phyloP scores from a whole-genome alignment of 2,888 invertebrate species.

The Drosophila monieri region DNA sequence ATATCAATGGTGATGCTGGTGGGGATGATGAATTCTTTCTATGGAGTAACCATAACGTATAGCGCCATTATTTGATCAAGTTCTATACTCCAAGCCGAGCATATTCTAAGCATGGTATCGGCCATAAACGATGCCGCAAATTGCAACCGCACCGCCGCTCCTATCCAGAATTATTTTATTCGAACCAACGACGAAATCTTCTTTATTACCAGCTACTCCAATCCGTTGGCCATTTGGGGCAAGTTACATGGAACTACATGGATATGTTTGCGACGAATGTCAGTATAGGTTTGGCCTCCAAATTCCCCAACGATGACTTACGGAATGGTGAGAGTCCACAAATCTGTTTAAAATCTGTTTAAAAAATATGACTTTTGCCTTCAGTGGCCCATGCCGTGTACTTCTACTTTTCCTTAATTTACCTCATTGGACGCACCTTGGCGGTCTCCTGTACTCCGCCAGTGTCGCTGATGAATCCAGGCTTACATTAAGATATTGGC shows the following conservation, averaged over 20 bases:
- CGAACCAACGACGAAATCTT: conserved; percentile 76
- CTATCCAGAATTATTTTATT: conserved; percentile 78
- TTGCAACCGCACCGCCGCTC: conserved; percentile 79
- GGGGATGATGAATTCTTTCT: conserved; percentile 84
- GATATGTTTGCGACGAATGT: conserved; percentile 90
- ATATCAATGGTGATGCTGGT: conserved; percentile 84
- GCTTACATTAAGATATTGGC: conserved; percentile 82
- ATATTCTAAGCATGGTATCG: conserved; percentile 79
- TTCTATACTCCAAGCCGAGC: conserved; percentile 71
- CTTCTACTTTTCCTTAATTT: conserved; percentile 86
- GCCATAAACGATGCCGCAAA: conserved; percentile 71
- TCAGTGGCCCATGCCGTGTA: conserved; percentile 84
- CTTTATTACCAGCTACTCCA: conserved; percentile 67
- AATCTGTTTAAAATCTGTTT: not conserved
- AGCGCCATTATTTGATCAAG: not conserved
- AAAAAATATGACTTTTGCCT: conserved; percentile 48
- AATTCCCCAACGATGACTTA: conserved; percentile 87
- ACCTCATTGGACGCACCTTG: conserved; percentile 85
- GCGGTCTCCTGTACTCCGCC: conserved; percentile 86
- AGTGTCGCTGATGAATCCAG: conserved; percentile 86
- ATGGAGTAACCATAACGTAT: conserved; percentile 59
- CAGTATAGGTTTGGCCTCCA: conserved; percentile 88
- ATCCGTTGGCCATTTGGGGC: conserved; percentile 70
- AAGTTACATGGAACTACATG: conserved; percentile 89
- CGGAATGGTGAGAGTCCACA: conserved; percentile 83